Percentiles rank a stretch among this genome's conserved stretches.
phyloP scores from a whole-genome alignment of 1,140 invertebrate species.

The Drosophila ogumai region DNA sequence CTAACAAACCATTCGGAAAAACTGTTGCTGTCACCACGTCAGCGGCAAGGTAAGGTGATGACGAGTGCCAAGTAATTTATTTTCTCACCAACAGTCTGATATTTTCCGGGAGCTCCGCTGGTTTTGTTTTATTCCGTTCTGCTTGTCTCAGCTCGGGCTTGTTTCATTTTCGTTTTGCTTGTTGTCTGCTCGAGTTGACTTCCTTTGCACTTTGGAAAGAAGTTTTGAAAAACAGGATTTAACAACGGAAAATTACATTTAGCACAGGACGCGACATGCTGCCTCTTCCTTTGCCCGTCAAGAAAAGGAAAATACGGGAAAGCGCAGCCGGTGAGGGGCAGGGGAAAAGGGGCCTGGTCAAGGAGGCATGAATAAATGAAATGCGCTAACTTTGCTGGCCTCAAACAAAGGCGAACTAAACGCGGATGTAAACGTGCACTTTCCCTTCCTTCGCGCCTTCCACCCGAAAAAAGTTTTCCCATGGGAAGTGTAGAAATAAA shows the following conservation, averaged over 20 bases:
- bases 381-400: constrained; percentile 71
- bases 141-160: constrained; percentile 18
- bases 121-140: constrained; percentile 24
- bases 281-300: constrained; percentile 29
- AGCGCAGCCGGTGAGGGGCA: constrained; percentile 23
- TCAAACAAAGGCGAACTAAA: constrained; percentile 75
- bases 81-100: constrained; percentile 44
- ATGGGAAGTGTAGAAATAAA: constrained; percentile 22
- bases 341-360: constrained; percentile 44
- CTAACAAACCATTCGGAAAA: neutral
- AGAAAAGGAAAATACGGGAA: constrained; percentile 29
- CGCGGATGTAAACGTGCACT: constrained; percentile 69
- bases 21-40: constrained; percentile 1
- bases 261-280: constrained; percentile 67
- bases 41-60: constrained; percentile 17
- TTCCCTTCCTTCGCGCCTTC: constrained; percentile 11
- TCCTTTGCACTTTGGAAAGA: constrained; percentile 76
- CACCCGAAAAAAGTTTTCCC: constrained; percentile 12
- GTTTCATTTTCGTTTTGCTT: constrained; percentile 56
- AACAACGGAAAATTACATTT: constrained; percentile 83
- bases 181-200: constrained; percentile 76
- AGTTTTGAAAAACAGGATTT: constrained; percentile 83
- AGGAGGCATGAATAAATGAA: constrained; percentile 80
- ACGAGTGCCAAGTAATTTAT: constrained; percentile 64
- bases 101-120: constrained; percentile 31